These are phyloP conservation scores for Apeltes quadracus DNA, from an alignment of 2,113 vertebrate species.

Conservation along the genomic window DNA sequence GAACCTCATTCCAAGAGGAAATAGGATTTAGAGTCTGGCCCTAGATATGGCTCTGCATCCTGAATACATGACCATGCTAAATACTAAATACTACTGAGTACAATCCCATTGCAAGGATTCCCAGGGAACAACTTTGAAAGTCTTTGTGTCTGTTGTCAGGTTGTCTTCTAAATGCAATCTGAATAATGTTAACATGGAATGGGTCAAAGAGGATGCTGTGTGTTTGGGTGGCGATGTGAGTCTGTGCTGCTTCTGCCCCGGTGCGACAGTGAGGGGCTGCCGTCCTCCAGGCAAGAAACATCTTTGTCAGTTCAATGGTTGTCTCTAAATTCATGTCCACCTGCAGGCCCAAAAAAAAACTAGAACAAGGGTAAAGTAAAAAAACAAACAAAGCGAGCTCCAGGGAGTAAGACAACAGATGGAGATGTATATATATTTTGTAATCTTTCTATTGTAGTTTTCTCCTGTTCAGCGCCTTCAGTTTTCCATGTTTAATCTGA, in stretches of 20 bases:
- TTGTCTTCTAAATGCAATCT: conserved; percentile 38
- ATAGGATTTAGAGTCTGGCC: conserved; percentile 66
- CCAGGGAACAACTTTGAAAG: conserved; percentile 23
- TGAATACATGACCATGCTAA: conserved; percentile 60
- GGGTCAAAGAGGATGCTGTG: conserved; percentile 47
- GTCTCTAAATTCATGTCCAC: conserved; percentile 44
- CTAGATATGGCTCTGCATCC: conserved; percentile 59
- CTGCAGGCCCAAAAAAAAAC: conserved; percentile 35
- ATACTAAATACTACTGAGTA: conserved; percentile 49
- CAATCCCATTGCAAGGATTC: conserved; percentile 54
- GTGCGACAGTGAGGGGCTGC: conserved; percentile 6
- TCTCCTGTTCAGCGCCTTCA: conserved; percentile 5
- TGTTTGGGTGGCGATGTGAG: conserved; percentile 27
- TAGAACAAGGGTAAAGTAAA: conserved; percentile 39
- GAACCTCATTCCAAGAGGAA: conserved; percentile 65
- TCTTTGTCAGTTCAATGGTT: conserved; percentile 42
- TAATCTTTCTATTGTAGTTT: not conserved
- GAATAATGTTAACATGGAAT: conserved; percentile 31
- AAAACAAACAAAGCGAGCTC: conserved; percentile 3
- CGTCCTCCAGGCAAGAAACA: not conserved
- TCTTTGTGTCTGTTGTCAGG: conserved; percentile 22
- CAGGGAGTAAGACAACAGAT: conserved; percentile 6
- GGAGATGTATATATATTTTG: not conserved
- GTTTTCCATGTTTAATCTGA: not conserved
- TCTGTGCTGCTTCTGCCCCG: conserved; percentile 25